Percentiles rank a stretch among this genome's conserved stretches.
Evolutionary conservation across 53 echinoderm and acorn worm species (phyloP).

Genomic region (Holothuria leucospilota): DNA sequence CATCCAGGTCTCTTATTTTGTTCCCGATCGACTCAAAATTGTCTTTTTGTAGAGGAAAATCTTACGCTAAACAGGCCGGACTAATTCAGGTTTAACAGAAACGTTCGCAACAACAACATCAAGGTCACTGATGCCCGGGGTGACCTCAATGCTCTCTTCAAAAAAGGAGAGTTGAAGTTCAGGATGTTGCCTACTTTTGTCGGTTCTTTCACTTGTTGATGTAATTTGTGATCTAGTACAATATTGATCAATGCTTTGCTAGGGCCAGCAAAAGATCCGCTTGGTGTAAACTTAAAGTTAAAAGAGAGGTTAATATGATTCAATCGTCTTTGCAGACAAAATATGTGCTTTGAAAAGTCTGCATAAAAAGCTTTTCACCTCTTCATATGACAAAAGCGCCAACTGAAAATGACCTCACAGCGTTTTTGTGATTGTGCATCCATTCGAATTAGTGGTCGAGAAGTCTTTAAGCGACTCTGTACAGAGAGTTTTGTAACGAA

Average conservation of each 20-base stretch:
- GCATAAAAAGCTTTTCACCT: too few species aligned
- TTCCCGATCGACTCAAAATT: background rate
- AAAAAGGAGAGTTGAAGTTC: constrained; percentile 27
- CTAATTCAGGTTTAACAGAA: background rate
- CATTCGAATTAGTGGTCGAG: too few species aligned
- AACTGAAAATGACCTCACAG: too few species aligned
- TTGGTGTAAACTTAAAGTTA: too few species aligned
- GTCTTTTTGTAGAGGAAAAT: background rate
- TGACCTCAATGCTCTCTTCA: constrained; percentile 31
- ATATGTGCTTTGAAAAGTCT: too few species aligned
- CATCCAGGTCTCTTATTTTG: background rate
- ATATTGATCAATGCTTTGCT: background rate
- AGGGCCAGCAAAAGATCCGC: too few species aligned
- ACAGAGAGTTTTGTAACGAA: too few species aligned
- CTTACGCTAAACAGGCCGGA: background rate
- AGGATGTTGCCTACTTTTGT: constrained; percentile 12
- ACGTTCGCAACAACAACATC: background rate
- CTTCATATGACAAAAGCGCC: too few species aligned
- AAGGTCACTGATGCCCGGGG: constrained; percentile 28
- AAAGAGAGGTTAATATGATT: too few species aligned
- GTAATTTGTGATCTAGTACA: constrained; percentile 22
- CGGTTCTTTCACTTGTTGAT: constrained; percentile 39
- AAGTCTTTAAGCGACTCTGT: too few species aligned
- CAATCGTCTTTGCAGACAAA: too few species aligned
- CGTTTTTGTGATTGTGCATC: too few species aligned